Evolutionary conservation across 2,113 vertebrate species (phyloP), one percentile per base, ranked within the genome.

Genomic region (Brachionichthys hirsutus): DNA sequence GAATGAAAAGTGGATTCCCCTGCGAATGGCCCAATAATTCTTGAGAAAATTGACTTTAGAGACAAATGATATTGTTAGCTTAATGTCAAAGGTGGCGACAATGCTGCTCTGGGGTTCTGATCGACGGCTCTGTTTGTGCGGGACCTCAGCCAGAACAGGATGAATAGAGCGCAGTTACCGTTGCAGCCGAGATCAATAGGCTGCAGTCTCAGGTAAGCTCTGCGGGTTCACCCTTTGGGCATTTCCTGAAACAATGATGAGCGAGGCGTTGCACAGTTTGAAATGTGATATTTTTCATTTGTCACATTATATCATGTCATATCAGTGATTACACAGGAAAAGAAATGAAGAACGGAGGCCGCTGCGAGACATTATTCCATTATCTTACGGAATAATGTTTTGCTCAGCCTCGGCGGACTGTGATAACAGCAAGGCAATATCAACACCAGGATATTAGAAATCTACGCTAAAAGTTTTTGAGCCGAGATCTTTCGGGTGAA

Each of bases 121-220:
- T 72, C 87, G 86, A 88, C 86, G 62, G 83, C 85, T 83, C 60
- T 82, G 81, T 86, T 83, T 82, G 85, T 77, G 75, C 12, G 64
- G 81, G 75, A 71, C 65, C 79, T 73, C 61, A 66, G 78, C 78
- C 68, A 60, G 76, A 73, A 50, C 64, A 44, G 68, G 83, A 85
- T 84, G 83, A 85, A 84, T 84, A 80, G 83, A 85, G 67, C 73
- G 12, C 78, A 66, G 75, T 82, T 76, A 83, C 61, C n/a, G 79
- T 77, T 77, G 83, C 77, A 75, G 68, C 75, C 42, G 62, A 85
- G 83, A 89, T 87, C 86, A 84, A 88, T 88, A 81, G 83, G 74
- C 67, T 75, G 62, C 51, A 77, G 81, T 84, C 76, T 66, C 68
- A 78, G 84, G 80, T 83, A 81, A 79, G 81, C 80, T 66, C 79